Evolutionary conservation across 2,113 vertebrate genomes (phyloP).

Genomic region (Gobius niger): DNA sequence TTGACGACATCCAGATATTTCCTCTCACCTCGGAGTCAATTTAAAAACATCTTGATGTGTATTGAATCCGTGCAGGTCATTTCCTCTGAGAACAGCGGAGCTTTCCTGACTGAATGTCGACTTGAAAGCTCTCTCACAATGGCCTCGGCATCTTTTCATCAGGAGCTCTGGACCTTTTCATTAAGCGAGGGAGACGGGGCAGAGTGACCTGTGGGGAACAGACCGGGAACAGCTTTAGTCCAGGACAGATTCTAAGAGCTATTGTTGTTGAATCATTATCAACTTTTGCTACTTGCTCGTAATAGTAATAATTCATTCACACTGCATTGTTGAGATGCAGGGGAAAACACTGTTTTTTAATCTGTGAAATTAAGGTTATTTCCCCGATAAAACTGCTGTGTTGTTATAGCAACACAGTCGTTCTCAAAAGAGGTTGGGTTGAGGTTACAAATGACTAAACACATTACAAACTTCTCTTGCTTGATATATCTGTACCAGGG

Average conservation of each 20-base stretch:
- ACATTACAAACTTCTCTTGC: no score
- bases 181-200: constrained; percentile 60
- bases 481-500: no score
- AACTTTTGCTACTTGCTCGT: constrained; percentile 16
- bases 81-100: constrained; percentile 35
- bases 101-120: constrained; percentile 19
- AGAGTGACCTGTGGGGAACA: constrained; percentile 54
- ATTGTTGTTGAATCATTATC: constrained; percentile 31
- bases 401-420: no score
- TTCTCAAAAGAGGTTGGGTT: no score
- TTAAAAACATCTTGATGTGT: constrained; percentile 8
- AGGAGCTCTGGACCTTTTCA: constrained; percentile 49
- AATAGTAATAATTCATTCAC: not conserved
- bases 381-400: no score
- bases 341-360: not conserved
- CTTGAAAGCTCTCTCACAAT: constrained; percentile 32
- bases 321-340: not conserved
- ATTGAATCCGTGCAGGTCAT: constrained; percentile 35
- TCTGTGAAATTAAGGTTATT: no score
- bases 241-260: constrained; percentile 20
- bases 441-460: no score
- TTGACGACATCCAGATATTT: not conserved
- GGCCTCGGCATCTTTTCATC: constrained; percentile 59
- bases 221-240: constrained; percentile 56
- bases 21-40: not conserved